Evolutionary conservation across 2,113 vertebrate genomes (phyloP).

Genomic region (Peromyscus maniculatus): DNA sequence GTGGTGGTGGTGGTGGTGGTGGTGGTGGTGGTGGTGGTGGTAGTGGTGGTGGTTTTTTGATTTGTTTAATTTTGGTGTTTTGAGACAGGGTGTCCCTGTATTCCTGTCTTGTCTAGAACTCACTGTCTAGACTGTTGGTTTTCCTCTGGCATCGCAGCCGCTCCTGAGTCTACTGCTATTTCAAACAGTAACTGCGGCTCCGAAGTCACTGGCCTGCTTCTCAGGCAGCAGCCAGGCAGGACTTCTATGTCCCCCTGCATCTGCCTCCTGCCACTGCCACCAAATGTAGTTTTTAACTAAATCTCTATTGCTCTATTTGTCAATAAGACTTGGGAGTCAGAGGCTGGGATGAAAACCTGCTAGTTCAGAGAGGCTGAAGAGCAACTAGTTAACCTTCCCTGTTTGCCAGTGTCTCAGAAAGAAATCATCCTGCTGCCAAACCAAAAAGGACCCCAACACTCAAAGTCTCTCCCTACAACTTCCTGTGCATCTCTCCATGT

Average conservation of each 20-base stretch:
- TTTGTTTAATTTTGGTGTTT: background rate
- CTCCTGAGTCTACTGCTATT: background rate
- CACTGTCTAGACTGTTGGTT: background rate
- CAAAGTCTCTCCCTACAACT: background rate
- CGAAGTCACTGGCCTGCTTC: background rate
- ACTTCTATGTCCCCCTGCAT: background rate
- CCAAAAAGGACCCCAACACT: background rate
- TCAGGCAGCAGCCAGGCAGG: background rate
- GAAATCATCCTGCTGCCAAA: background rate
- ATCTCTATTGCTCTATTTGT: background rate
- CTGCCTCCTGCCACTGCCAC: background rate
- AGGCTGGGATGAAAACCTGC: background rate
- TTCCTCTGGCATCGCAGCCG: too few species aligned
- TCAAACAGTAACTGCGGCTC: background rate
- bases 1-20: background rate
- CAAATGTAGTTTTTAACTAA: background rate
- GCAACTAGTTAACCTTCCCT: background rate
- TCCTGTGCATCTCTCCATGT: background rate
- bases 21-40: background rate
- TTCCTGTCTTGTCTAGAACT: background rate
- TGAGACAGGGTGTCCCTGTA: background rate
- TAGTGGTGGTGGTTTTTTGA: background rate
- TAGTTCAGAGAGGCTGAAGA: background rate
- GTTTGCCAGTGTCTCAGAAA: background rate
- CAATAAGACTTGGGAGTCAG: background rate